Percentiles rank a stretch among this genome's conserved stretches.
Evolutionary conservation across 1,140 invertebrate genomes (phyloP).

Genomic region (Teleogryllus occipitalis): DNA sequence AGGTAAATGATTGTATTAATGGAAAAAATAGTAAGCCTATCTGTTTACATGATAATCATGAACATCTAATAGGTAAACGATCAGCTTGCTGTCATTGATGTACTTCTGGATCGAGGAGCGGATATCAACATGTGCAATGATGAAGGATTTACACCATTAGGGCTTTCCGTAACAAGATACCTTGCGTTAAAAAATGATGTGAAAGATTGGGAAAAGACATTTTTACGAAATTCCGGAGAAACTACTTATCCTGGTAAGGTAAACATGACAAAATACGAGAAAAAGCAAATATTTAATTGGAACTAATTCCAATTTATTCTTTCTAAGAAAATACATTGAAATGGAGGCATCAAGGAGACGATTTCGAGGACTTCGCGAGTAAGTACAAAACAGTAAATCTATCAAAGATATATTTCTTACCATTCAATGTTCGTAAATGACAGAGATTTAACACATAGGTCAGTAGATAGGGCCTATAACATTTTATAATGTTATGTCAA

Average conservation of each 20-base stretch:
- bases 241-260: not conserved
- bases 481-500: no score
- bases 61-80: conserved; percentile 21
- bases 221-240: conserved; percentile 29
- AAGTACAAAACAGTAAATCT: no score
- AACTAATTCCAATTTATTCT: no score
- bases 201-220: conserved; percentile 32
- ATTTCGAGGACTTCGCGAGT: no score
- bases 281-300: no score
- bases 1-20: not conserved
- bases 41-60: not conserved
- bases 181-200: conserved; percentile 34
- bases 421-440: no score
- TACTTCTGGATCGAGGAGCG: conserved; percentile 39
- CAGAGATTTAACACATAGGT: no score
- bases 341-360: no score
- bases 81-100: conserved; percentile 27
- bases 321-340: no score
- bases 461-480: no score
- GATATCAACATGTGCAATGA: conserved; percentile 41
- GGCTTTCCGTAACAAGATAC: conserved; percentile 36
- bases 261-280: no score
- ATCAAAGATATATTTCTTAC: no score
- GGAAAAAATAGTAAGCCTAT: not conserved
- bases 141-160: conserved; percentile 41